Evolutionary conservation across 2,888 invertebrate genomes (phyloP).

Genomic region (Melolontha melolontha): DNA sequence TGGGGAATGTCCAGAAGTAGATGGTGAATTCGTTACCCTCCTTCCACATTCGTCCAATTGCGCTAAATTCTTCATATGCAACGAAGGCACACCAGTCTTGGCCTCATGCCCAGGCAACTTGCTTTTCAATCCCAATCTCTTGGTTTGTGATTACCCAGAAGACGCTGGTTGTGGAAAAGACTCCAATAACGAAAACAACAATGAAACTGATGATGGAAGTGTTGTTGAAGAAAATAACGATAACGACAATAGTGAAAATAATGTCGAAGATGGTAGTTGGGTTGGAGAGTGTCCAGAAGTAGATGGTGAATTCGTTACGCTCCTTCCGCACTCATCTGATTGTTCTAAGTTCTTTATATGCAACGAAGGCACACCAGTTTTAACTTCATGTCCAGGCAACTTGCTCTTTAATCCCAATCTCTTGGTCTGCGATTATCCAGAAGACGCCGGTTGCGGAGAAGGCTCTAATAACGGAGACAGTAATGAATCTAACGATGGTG

Average conservation of each 20-base stretch:
- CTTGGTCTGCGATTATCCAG: slow-evolving; percentile 44
- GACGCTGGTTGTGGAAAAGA: slow-evolving; percentile 46
- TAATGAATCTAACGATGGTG: not conserved
- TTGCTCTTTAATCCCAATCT: slow-evolving; percentile 40
- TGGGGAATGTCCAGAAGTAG: not conserved
- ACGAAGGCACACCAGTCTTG: too few relatives aligned
- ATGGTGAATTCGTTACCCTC: not conserved
- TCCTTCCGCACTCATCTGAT: slow-evolving; percentile 35
- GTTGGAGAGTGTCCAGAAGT: slow-evolving; percentile 15
- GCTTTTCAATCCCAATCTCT: slow-evolving; percentile 50
- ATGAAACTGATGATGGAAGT: slow-evolving; percentile 2
- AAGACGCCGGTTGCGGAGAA: slow-evolving; percentile 29
- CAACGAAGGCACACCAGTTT: slow-evolving; percentile 28
- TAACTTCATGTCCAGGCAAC: slow-evolving; percentile 36
- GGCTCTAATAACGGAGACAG: not conserved
- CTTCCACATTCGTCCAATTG: not conserved
- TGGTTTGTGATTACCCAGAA: slow-evolving; percentile 52
- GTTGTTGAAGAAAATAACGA: not conserved
- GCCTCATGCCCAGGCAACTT: slow-evolving; percentile 51
- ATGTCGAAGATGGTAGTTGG: not conserved
- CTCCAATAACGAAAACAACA: not conserved
- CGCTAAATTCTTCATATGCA: too few relatives aligned
- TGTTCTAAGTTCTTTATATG: slow-evolving; percentile 41
- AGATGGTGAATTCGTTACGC: slow-evolving; percentile 8
- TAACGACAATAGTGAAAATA: not conserved